These are phyloP conservation scores for Fistularia tabacaria DNA, from an alignment of 2,797 vertebrate genomes.

Conservation along the genomic window DNA sequence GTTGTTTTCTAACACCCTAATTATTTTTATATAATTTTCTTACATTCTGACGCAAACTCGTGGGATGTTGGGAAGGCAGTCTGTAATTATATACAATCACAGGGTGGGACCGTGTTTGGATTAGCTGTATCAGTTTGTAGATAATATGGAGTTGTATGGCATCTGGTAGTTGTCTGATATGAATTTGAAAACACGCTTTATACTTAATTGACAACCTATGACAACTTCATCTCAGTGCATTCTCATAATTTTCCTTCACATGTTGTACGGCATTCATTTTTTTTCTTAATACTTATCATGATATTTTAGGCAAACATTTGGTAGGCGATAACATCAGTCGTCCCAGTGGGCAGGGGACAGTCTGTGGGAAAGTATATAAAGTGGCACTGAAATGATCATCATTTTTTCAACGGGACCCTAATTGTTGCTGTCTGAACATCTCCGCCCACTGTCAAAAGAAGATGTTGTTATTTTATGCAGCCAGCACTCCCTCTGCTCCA, in stretches of 20 bases:
- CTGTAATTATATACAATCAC: constrained; percentile 77
- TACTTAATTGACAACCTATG: constrained; percentile 18
- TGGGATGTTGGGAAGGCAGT: constrained; percentile 59
- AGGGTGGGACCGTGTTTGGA: constrained; percentile 79
- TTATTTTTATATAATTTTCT: constrained; percentile 27
- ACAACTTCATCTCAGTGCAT: not conserved
- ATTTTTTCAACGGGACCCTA: constrained; percentile 70
- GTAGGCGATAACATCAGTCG: constrained; percentile 71
- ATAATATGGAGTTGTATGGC: constrained; percentile 60
- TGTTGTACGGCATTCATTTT: constrained; percentile 18
- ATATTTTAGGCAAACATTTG: constrained; percentile 67
- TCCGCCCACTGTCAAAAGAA: constrained; percentile 65
- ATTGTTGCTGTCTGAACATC: constrained; percentile 71
- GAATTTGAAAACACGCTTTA: constrained; percentile 24
- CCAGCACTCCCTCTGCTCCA: too few species aligned
- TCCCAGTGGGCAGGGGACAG: constrained; percentile 70
- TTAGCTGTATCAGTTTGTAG: constrained; percentile 75
- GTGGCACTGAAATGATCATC: constrained; percentile 71
- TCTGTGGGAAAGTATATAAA: constrained; percentile 82
- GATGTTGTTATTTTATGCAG: constrained; percentile 40
- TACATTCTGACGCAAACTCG: constrained; percentile 38
- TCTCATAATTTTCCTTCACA: constrained; percentile 1
- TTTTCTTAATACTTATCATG: constrained; percentile 45
- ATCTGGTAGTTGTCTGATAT: constrained; percentile 33
- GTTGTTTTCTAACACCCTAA: not conserved